Evolutionary conservation across 2,797 vertebrate genomes (phyloP).

Genomic region (Mico argentatus): DNA sequence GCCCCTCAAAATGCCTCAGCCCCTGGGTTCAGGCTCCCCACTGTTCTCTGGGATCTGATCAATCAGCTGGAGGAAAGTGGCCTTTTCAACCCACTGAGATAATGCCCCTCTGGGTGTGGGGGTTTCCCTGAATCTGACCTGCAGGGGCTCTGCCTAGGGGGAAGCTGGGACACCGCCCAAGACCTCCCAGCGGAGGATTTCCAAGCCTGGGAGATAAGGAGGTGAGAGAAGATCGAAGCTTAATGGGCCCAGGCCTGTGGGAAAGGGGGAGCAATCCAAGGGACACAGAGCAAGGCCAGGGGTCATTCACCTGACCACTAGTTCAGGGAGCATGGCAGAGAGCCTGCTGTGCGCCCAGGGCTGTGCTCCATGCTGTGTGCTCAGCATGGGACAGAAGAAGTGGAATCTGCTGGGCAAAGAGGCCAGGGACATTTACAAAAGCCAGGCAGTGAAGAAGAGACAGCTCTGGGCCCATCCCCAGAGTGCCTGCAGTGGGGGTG

Average conservation of each 20-base stretch:
- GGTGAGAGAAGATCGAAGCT: slow-evolving; percentile 36
- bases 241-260: background rate
- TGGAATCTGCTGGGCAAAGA: background rate
- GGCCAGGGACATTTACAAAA: background rate
- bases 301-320: background rate
- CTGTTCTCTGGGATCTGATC: background rate
- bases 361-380: accelerated
- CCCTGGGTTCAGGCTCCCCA: background rate
- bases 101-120: background rate
- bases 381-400: background rate
- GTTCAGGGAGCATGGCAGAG: background rate
- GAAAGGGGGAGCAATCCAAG: background rate
- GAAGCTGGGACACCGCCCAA: background rate
- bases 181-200: background rate
- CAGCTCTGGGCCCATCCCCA: background rate
- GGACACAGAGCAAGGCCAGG: background rate
- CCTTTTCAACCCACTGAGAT: background rate
- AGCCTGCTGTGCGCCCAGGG: accelerated
- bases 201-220: slow-evolving; percentile 30
- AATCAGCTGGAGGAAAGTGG: background rate
- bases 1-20: background rate
- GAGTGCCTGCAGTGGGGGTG: background rate
- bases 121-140: background rate
- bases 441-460: background rate
- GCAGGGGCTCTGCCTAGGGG: background rate